These are phyloP conservation scores for Chironomus striatipennis DNA, from an alignment of 1,140 invertebrate genomes.

Conservation along the genomic window DNA sequence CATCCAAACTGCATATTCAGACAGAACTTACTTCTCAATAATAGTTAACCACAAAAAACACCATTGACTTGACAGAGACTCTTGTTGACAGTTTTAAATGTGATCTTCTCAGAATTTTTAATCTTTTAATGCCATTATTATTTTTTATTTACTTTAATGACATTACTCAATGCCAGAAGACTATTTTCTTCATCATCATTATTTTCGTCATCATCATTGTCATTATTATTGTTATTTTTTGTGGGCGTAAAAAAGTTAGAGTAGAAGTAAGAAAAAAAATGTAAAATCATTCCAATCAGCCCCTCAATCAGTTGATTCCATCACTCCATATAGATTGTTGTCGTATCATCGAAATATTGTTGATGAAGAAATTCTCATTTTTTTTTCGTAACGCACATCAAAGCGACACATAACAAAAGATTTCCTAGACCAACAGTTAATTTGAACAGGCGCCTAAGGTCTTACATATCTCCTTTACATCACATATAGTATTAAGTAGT, in stretches of 20 bases:
- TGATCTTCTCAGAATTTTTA: conserved; percentile 3
- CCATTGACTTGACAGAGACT: background rate
- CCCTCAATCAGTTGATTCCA: background rate
- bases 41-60: no score
- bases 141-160: conserved; percentile 3
- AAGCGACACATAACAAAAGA: conserved; percentile 16
- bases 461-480: background rate
- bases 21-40: no score
- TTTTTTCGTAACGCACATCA: background rate
- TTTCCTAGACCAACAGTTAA: conserved; percentile 15
- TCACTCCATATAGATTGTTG: background rate
- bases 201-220: no score
- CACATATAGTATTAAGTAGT: background rate
- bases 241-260: background rate
- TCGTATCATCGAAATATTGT: background rate
- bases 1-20: no score
- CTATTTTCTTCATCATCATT: no score
- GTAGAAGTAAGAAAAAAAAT: background rate
- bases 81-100: conserved; percentile 1
- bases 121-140: conserved; percentile 9
- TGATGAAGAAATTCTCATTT: background rate
- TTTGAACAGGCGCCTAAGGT: conserved; percentile 18
- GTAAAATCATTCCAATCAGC: background rate
- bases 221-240: background rate
- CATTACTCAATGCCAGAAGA: background rate